Evolutionary conservation across 2,888 invertebrate genomes (phyloP).

Genomic region (Deroplatys truncata): DNA sequence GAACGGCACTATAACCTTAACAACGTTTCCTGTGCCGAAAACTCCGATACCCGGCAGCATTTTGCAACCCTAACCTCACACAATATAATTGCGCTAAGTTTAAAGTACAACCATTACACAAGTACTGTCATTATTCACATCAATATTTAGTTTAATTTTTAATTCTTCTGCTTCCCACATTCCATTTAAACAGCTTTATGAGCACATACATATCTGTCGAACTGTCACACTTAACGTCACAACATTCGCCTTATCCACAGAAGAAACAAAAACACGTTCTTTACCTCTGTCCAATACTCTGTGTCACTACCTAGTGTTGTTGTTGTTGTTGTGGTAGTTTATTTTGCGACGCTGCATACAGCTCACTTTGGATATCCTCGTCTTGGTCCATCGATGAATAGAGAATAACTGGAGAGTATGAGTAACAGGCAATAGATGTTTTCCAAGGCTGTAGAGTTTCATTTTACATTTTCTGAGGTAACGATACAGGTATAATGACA

Average conservation of each 20-base stretch:
- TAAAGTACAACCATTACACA: not conserved
- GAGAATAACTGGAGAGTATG: too few species aligned
- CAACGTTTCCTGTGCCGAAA: slow-evolving; percentile 85
- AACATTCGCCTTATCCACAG: not conserved
- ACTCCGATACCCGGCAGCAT: slow-evolving; percentile 94
- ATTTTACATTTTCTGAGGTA: too few species aligned
- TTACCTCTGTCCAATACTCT: too few species aligned
- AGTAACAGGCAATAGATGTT: too few species aligned
- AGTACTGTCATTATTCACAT: not conserved
- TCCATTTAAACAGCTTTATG: not conserved
- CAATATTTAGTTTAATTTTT: not conserved
- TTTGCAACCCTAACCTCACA: slow-evolving; percentile 27
- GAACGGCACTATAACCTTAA: slow-evolving; percentile 83
- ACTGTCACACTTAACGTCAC: not conserved
- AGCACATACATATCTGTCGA: not conserved
- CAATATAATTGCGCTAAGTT: not conserved
- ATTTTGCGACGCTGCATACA: too few species aligned
- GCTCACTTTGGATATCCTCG: too few species aligned
- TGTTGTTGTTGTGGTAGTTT: too few species aligned
- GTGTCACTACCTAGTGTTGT: too few species aligned
- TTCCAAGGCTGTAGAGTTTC: too few species aligned
- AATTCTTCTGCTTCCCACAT: not conserved
- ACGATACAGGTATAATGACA: too few species aligned
- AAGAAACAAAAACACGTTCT: too few species aligned
- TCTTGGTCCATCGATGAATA: too few species aligned